Evolutionary conservation across 2,888 invertebrate species (phyloP), one percentile per base, ranked within the genome.

Genomic region (Drosophila paranaensis): DNA sequence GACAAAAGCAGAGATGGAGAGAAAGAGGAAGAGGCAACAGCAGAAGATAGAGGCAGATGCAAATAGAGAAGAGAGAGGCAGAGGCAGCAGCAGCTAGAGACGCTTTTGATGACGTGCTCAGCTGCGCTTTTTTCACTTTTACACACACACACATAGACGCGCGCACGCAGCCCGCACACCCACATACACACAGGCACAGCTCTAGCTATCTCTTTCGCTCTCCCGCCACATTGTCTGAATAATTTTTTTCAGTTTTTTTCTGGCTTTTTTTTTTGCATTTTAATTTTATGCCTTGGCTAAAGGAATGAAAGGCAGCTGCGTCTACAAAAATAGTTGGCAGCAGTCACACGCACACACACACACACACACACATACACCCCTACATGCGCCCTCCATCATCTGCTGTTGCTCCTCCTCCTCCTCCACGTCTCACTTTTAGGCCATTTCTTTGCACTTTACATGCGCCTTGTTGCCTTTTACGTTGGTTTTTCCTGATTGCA

Each of bases 51-150:
- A 56, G 16, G 50, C 35, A 27, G 30, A 6, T 30, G 37, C 35
- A 50, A 14, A 42, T 48, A 54, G 50, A 40, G 43, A 35, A 56
- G 39, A 55, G 60, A n/a, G 5, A 57, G 58, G 50, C 46, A 57
- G 53, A 64, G 51, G 58, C 45, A 56, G 45, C 63, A 48, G 67
- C 50, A 75, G 50, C 61, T 62, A 69, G 56, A 61, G 73, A 65
- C 56, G 76, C 82, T 78, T 83, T 82, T 81, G 86, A 79, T 74
- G 77, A 82, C 70, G 79, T 71, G 68, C 75, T 86, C 81, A 86
- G 81, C 79, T 84, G 84, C 87, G 84, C 84, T 86, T 86, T 82
- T 82, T 83, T 76, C 77, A 81, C 79, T 81, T 83, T 85, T 71
- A 65, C 60, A 62, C 37, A 68, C 45, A 30, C 48, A 16, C 33